These are phyloP conservation scores for Mormyrops attenuatus DNA, from an alignment of 2,797 vertebrate genomes.

Conservation along the genomic window DNA sequence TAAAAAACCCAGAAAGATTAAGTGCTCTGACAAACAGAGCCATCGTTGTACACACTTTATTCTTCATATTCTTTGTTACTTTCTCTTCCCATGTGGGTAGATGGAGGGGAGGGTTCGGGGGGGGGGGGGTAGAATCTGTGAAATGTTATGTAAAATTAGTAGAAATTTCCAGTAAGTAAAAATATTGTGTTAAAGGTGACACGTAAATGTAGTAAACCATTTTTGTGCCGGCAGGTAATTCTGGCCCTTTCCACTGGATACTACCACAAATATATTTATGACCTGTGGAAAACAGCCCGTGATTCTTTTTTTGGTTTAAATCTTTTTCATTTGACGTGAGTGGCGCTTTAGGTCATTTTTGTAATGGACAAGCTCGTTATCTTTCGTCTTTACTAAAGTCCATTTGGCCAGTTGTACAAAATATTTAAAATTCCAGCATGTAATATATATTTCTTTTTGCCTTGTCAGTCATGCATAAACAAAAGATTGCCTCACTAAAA, in stretches of 20 bases:
- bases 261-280: background rate
- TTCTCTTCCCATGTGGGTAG: background rate
- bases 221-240: background rate
- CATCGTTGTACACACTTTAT: background rate
- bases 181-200: background rate
- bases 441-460: background rate
- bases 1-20: background rate
- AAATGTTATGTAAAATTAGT: background rate
- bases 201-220: background rate
- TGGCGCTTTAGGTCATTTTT: background rate
- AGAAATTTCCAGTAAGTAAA: background rate
- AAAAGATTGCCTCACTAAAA: background rate
- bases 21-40: background rate
- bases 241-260: background rate
- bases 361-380: background rate
- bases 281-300: background rate
- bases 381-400: background rate
- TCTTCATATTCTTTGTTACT: background rate
- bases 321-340: background rate
- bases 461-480: background rate
- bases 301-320: background rate
- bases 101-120: background rate
- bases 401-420: background rate
- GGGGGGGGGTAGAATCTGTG: background rate
- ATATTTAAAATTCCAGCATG: background rate